Evolutionary conservation across 1,140 invertebrate species (phyloP).

Genomic region (Drosophila fuyamai): DNA sequence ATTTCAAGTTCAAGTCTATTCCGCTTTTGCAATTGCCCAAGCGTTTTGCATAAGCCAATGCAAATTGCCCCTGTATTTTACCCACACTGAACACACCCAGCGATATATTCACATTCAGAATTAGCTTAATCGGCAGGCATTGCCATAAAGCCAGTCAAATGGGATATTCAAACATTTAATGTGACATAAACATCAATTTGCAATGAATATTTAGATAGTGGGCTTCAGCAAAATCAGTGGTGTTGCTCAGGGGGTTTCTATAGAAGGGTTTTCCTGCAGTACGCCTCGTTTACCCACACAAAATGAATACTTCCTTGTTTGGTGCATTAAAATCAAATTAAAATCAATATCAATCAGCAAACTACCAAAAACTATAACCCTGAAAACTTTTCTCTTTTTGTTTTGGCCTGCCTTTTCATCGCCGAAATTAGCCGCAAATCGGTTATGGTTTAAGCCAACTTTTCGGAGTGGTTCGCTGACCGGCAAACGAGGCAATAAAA

Average conservation of each 20-base stretch:
- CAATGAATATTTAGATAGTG: slow-evolving; percentile 3
- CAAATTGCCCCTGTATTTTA: slow-evolving; percentile 14
- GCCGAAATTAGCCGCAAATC: slow-evolving; percentile 39
- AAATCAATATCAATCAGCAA: slow-evolving; percentile 36
- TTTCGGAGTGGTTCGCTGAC: slow-evolving; percentile 33
- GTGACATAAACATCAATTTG: slow-evolving; percentile 50
- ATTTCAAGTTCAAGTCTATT: slow-evolving; percentile 52
- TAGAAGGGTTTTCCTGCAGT: background rate
- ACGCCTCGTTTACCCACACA: slow-evolving; percentile 5
- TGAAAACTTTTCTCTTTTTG: slow-evolving; percentile 32
- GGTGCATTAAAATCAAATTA: slow-evolving; percentile 52
- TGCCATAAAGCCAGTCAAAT: slow-evolving; percentile 45
- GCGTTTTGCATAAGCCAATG: slow-evolving; percentile 68
- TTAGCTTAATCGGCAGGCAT: slow-evolving; percentile 20
- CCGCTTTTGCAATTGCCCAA: slow-evolving; percentile 46
- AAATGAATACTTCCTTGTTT: slow-evolving; percentile 39
- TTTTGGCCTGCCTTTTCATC: slow-evolving; percentile 46
- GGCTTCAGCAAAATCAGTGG: slow-evolving; percentile 9
- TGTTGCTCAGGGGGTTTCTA: background rate
- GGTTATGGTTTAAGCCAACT: slow-evolving; percentile 31
- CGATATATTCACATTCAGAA: slow-evolving; percentile 33
- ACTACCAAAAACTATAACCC: slow-evolving; percentile 11
- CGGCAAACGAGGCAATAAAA: slow-evolving; percentile 42
- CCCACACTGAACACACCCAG: slow-evolving; percentile 13
- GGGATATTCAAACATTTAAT: slow-evolving; percentile 30